Evolutionary conservation across 2,888 invertebrate genomes (phyloP).

Genomic region (Chloroclysta siterata): DNA sequence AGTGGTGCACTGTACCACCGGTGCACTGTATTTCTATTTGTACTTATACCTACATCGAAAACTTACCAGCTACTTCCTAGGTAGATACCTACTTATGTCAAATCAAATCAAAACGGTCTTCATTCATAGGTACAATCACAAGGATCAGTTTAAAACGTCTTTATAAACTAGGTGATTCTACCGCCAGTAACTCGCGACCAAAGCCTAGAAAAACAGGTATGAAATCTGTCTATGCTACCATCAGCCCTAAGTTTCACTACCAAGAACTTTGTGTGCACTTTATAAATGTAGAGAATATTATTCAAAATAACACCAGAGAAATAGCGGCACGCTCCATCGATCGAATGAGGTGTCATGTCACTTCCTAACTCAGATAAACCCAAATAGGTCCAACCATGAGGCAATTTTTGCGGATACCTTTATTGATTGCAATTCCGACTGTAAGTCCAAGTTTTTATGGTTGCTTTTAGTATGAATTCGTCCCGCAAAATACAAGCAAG

Average conservation of each 20-base stretch:
- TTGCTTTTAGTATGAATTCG: conserved; percentile 35
- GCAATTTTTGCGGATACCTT: conserved; percentile 29
- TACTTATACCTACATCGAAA: too few species aligned
- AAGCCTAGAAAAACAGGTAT: too few species aligned
- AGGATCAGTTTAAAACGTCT: too few species aligned
- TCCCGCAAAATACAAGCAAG: conserved; percentile 61
- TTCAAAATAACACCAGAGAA: conserved; percentile 49
- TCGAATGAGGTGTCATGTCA: conserved; percentile 64
- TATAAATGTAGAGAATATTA: conserved; percentile 42
- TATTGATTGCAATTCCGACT: conserved; percentile 13
- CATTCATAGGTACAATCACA: too few species aligned
- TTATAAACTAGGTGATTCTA: too few species aligned
- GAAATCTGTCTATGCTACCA: too few species aligned
- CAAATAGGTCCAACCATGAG: conserved; percentile 61
- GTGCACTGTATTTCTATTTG: too few species aligned
- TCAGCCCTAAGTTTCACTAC: not conserved
- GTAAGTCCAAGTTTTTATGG: conserved; percentile 14
- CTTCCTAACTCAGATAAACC: conserved; percentile 60
- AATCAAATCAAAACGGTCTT: too few species aligned
- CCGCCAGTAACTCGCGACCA: too few species aligned
- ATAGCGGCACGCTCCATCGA: conserved; percentile 62
- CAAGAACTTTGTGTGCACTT: conserved; percentile 19
- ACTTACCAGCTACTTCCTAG: too few species aligned
- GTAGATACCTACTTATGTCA: too few species aligned
- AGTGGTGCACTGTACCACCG: too few species aligned